Evolutionary conservation across 2,888 invertebrate species (phyloP).

Genomic region (Zaprionus bogoriensis): DNA sequence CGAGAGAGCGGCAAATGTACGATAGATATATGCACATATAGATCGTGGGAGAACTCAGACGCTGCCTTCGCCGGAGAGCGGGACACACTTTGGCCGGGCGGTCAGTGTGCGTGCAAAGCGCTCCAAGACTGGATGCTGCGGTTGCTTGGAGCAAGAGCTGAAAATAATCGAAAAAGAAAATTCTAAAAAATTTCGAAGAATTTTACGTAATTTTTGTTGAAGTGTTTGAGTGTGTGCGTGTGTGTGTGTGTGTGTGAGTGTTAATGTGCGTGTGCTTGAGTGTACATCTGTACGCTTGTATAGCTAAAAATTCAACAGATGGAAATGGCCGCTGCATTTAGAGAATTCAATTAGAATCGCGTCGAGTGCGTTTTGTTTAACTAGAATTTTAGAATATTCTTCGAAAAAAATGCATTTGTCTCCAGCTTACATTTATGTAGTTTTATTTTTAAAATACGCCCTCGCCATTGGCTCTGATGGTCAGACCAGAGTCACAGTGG

Average conservation of each 20-base stretch:
- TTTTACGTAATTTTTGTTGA: conserved; percentile 54
- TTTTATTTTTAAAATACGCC: conserved; percentile 47
- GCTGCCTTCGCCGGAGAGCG: conserved; percentile 27
- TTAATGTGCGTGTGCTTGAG: conserved; percentile 20
- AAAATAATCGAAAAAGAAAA: conserved; percentile 33
- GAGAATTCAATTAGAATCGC: conserved; percentile 52
- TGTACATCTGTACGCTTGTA: too few relatives aligned
- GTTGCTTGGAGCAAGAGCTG: conserved; percentile 42
- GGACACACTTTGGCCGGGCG: conserved; percentile 15
- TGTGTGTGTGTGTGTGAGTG: conserved; percentile 20
- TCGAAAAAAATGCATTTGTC: conserved; percentile 59
- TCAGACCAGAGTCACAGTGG: conserved; percentile 70
- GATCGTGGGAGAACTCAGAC: conserved; percentile 6
- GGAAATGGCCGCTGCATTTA: conserved; percentile 69
- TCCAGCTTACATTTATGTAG: conserved; percentile 57
- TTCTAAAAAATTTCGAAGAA: conserved; percentile 16
- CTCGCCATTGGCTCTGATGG: conserved; percentile 45
- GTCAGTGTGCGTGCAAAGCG: conserved; percentile 74
- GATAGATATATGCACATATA: not conserved
- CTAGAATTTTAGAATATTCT: conserved; percentile 21
- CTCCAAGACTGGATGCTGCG: conserved; percentile 69
- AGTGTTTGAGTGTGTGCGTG: conserved; percentile 16
- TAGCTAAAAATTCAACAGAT: conserved; percentile 36
- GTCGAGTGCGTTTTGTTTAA: conserved; percentile 36
- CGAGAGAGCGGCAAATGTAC: not conserved